Evolutionary conservation across 2,113 vertebrate genomes (phyloP).

Genomic region (Neolamprologus ventralis): DNA sequence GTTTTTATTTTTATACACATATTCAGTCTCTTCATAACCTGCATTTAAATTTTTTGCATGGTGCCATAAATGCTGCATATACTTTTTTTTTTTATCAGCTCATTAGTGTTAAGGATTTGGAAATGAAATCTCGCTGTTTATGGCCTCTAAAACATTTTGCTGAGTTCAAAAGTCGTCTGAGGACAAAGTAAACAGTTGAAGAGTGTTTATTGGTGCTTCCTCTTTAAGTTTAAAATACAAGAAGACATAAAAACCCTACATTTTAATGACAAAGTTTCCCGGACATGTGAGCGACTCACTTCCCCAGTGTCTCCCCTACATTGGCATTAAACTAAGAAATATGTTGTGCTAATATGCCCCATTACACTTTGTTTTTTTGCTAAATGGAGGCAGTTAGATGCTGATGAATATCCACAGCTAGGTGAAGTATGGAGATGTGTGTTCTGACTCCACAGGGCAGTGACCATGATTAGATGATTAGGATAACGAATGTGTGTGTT

Average conservation of each 20-base stretch:
- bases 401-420: conserved; percentile 9
- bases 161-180: background rate
- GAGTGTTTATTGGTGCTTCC: background rate
- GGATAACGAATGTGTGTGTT: conserved; percentile 46
- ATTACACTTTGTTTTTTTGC: conserved; percentile 8
- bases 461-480: conserved; percentile 44
- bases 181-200: background rate
- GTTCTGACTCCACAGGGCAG: conserved; percentile 29
- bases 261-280: background rate
- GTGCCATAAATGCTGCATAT: background rate
- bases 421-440: conserved; percentile 22
- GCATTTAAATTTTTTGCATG: background rate
- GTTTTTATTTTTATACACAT: background rate
- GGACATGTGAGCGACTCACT: background rate
- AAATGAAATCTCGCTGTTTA: background rate
- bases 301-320: background rate
- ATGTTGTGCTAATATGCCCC: background rate
- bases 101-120: background rate
- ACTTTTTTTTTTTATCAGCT: background rate
- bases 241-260: background rate
- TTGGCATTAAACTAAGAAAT: background rate
- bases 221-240: background rate
- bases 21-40: background rate
- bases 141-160: background rate
- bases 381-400: conserved; percentile 4